A percentile compares a stretch with the other conserved stretches of the same genome.
Conservation (phyloP, 2,797 vertebrate genomes). For the Naso thynnoides region DNA sequence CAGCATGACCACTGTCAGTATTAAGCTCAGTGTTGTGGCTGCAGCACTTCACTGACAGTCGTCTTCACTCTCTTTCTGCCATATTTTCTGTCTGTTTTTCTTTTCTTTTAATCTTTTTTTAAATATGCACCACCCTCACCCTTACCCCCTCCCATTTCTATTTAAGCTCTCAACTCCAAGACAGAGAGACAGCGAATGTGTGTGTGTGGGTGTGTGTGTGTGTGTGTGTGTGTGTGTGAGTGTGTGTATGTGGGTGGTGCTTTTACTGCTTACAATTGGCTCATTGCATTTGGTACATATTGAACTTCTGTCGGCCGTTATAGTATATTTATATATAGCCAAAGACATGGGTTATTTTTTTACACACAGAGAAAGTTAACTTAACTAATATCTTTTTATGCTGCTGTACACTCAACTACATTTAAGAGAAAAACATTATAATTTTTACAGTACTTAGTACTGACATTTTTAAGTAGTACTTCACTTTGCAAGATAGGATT, state of each 20-base stretch:
- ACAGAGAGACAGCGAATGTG: neutral
- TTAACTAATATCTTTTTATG: neutral
- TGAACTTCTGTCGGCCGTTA: no score
- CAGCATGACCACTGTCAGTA: constrained; percentile 79
- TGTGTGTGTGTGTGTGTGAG: no score
- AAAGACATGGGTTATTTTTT: no score
- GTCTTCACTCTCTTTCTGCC: constrained; percentile 6
- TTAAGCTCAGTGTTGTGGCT: constrained; percentile 81
- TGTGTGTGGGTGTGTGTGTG: neutral
- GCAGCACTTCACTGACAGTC: constrained; percentile 40
- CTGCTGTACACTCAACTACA: neutral
- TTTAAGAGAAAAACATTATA: no score
- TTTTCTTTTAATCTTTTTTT: constrained; percentile 22
- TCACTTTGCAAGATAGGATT: neutral
- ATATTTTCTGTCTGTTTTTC: constrained; percentile 13
- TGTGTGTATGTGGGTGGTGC: no score
- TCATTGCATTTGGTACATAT: no score
- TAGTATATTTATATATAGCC: no score
- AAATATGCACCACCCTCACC: neutral
- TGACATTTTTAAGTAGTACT: no score
- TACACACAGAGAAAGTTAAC: no score
- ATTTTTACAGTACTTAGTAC: no score
- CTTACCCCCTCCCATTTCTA: constrained; percentile 5
- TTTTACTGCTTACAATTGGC: no score
- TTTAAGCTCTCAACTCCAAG: constrained; percentile 2